Conservation (phyloP, 1,140 invertebrate species). For the Tenebrio molitor region DNA sequence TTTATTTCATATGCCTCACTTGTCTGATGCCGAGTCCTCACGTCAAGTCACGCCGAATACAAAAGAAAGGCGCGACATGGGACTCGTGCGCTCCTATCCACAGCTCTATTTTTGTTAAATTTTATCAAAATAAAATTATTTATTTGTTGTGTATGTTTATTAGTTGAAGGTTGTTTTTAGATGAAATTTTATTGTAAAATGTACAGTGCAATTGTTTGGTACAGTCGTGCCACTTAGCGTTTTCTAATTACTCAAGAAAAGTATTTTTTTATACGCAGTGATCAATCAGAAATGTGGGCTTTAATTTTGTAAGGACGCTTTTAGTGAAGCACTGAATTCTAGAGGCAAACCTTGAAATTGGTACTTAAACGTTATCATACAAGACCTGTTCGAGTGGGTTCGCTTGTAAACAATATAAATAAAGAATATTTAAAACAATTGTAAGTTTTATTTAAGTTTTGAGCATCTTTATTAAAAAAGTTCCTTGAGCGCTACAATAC, state of each 20-base stretch:
- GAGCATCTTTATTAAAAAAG: slow-evolving; percentile 3
- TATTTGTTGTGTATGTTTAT: slow-evolving; percentile 16
- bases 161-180: background rate
- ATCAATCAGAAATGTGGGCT: too few relatives aligned
- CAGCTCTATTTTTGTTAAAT: slow-evolving; percentile 30
- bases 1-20: background rate
- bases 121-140: slow-evolving; percentile 37
- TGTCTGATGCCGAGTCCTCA: background rate
- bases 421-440: too few relatives aligned
- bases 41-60: too few relatives aligned
- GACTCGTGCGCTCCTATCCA: slow-evolving; percentile 14
- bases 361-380: slow-evolving; percentile 7
- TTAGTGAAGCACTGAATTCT: slow-evolving; percentile 25
- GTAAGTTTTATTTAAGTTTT: too few relatives aligned
- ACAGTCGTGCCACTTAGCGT: too few relatives aligned
- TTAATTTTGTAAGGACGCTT: too few relatives aligned
- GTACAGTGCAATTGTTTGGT: slow-evolving; percentile 17
- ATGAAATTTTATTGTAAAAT: slow-evolving; percentile 7
- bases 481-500: slow-evolving; percentile 73
- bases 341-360: background rate
- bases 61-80: background rate
- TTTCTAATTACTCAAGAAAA: too few relatives aligned
- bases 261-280: too few relatives aligned
- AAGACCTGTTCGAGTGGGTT: slow-evolving; percentile 5
- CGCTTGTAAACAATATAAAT: background rate